Evolutionary conservation across 2,888 invertebrate species (phyloP).

Genomic region (Odiellus spinosus): DNA sequence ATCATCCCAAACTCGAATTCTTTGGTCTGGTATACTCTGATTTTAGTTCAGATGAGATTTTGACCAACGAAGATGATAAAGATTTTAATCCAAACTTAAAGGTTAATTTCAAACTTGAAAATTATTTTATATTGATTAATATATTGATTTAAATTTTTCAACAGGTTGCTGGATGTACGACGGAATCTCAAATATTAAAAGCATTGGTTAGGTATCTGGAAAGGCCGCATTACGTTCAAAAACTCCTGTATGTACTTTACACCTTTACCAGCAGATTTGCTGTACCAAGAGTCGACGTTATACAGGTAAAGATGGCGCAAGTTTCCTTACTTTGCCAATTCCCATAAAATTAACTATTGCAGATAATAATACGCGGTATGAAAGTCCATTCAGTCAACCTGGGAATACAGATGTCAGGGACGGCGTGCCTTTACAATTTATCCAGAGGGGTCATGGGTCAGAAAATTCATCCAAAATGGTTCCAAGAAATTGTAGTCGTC

Average conservation of each 20-base stretch:
- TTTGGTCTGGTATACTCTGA: slow-evolving; percentile 41
- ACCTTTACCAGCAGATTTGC: slow-evolving; percentile 31
- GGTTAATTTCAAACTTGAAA: slow-evolving; percentile 21
- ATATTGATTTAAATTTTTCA: neutral
- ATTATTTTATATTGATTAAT: neutral
- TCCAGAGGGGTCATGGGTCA: slow-evolving; percentile 46
- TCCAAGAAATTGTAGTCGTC: slow-evolving; percentile 44
- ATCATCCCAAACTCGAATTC: slow-evolving; percentile 37
- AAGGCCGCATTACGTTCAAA: slow-evolving; percentile 45
- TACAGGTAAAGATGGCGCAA: slow-evolving; percentile 37
- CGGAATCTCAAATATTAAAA: slow-evolving; percentile 41
- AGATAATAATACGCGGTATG: slow-evolving; percentile 32
- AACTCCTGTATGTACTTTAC: slow-evolving; percentile 47
- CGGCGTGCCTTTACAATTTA: slow-evolving; percentile 55
- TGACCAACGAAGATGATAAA: slow-evolving; percentile 33
- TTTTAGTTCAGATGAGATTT: slow-evolving; percentile 38
- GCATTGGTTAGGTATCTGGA: slow-evolving; percentile 41
- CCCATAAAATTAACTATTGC: slow-evolving; percentile 9
- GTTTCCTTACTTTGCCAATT: too few relatives aligned
- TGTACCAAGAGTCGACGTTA: slow-evolving; percentile 43
- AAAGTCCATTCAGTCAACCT: slow-evolving; percentile 32
- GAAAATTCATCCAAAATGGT: slow-evolving; percentile 44
- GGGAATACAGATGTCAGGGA: slow-evolving; percentile 55
- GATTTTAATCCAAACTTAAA: slow-evolving; percentile 33
- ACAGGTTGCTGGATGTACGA: slow-evolving; percentile 40